A percentile compares a stretch with the other conserved stretches of the same genome.
Conservation (phyloP, 1,140 invertebrate species). For the Sogatella furcifera region DNA sequence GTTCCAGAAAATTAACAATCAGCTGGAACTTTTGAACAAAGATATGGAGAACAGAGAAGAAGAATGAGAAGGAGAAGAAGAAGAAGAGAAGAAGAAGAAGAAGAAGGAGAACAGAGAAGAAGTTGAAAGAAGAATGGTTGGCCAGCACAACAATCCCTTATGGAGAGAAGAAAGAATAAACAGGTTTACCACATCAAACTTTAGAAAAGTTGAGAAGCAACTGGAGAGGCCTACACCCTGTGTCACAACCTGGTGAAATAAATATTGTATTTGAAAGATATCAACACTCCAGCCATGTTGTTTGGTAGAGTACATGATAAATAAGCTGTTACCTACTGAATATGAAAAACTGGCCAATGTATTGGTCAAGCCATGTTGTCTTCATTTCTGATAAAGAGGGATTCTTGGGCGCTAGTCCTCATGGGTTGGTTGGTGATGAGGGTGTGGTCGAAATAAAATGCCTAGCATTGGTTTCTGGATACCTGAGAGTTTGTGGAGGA, state of each 20-base stretch:
- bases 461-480: slow-evolving; percentile 2
- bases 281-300: neutral
- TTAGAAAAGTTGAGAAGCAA: neutral
- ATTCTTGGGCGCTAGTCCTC: slow-evolving; percentile 21
- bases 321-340: neutral
- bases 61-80: too few relatives aligned
- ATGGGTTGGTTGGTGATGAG: slow-evolving; percentile 22
- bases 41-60: too few relatives aligned
- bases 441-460: slow-evolving; percentile 18
- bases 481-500: neutral
- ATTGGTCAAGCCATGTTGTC: neutral
- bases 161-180: neutral
- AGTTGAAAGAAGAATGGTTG: too few relatives aligned
- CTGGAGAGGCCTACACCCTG: neutral
- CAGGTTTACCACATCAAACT: neutral
- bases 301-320: neutral
- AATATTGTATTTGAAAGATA: neutral
- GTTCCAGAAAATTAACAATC: too few relatives aligned
- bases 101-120: too few relatives aligned
- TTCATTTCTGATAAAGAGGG: slow-evolving; percentile 7
- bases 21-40: too few relatives aligned
- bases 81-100: too few relatives aligned
- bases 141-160: too few relatives aligned
- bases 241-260: neutral
- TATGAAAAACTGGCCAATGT: neutral